Conservation (phyloP, 2,113 vertebrate species). For the Lepidothrix coronata region DNA sequence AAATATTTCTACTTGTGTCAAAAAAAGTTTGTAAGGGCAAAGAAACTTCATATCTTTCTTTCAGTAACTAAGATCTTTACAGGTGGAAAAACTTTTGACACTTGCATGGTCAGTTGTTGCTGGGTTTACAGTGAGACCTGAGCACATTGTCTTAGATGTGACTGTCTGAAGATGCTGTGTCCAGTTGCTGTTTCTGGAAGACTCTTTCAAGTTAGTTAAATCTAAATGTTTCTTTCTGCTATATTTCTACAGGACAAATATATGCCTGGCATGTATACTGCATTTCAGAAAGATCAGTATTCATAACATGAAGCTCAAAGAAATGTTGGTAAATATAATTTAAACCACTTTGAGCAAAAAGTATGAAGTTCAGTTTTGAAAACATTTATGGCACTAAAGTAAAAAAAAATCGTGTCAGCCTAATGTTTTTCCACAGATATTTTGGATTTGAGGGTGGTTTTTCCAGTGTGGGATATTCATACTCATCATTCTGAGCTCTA, state of each 20-base stretch:
- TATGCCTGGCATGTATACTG: background rate
- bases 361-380: background rate
- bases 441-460: background rate
- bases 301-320: background rate
- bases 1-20: background rate
- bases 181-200: background rate
- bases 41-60: background rate
- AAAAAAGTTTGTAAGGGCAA: background rate
- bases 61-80: background rate
- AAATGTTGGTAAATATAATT: background rate
- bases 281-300: background rate
- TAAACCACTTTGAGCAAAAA: background rate
- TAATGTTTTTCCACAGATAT: background rate
- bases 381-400: background rate
- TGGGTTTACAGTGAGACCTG: background rate
- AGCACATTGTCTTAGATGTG: background rate
- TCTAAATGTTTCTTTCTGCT: background rate
- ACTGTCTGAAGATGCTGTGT: background rate
- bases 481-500: background rate
- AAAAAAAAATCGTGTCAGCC: background rate
- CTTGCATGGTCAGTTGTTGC: background rate
- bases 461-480: background rate
- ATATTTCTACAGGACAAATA: background rate
- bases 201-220: background rate
- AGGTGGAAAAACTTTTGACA: background rate